phyloP scores from a whole-genome alignment of 1,140 invertebrate genomes.

The Platyscapa corneri region DNA sequence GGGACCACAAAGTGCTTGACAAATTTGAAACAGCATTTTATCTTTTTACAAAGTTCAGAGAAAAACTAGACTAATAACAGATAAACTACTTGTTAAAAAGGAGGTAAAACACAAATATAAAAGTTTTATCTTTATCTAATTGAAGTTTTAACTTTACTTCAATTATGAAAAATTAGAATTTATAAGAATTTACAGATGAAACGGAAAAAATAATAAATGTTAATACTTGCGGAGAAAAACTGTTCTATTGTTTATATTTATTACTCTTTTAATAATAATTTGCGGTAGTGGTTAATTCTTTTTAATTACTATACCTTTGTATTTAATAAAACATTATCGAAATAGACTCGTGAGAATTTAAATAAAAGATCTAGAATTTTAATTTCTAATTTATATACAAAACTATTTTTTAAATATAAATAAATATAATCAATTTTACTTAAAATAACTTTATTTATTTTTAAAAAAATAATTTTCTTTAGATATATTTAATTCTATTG shows the following conservation, averaged over 20 bases:
- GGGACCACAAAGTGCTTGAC: neutral
- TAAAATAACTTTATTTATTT: too few relatives aligned
- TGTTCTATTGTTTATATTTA: neutral
- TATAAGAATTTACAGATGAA: neutral
- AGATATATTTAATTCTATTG: too few relatives aligned
- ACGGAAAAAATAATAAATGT: neutral
- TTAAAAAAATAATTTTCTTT: too few relatives aligned
- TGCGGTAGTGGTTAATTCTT: too few relatives aligned
- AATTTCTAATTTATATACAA: too few relatives aligned
- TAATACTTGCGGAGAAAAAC: neutral
- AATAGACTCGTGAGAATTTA: too few relatives aligned
- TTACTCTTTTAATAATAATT: too few relatives aligned
- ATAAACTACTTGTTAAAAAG: neutral
- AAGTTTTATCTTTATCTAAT: neutral
- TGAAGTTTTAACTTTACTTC: neutral
- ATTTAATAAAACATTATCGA: too few relatives aligned
- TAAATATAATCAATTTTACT: too few relatives aligned
- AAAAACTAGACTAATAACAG: neutral
- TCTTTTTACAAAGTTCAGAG: neutral
- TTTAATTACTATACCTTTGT: too few relatives aligned
- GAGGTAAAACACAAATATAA: neutral
- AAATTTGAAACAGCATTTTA: neutral
- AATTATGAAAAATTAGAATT: neutral
- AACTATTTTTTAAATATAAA: too few relatives aligned
- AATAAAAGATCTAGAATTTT: too few relatives aligned